Evolutionary conservation across 2,113 vertebrate species (phyloP).

Genomic region (Desmodus rotundus): DNA sequence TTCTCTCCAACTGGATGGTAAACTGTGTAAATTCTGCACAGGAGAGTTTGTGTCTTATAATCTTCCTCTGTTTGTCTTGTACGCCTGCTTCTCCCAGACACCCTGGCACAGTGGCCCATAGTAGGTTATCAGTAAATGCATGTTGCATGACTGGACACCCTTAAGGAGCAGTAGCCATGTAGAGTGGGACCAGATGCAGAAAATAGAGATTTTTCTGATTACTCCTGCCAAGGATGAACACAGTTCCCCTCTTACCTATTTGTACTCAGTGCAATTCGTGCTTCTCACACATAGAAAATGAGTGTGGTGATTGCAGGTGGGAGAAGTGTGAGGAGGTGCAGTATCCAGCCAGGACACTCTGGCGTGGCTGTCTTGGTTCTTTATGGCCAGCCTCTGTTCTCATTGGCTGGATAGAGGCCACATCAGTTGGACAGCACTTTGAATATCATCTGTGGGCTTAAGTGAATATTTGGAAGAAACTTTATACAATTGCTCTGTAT

Average conservation of each 20-base stretch:
- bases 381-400: not conserved
- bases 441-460: not conserved
- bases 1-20: not conserved
- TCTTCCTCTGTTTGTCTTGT: not conserved
- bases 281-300: not conserved
- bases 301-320: not conserved
- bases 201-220: not conserved
- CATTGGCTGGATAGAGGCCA: not conserved
- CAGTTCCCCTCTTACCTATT: not conserved
- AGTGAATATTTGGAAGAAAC: not conserved
- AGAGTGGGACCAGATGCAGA: not conserved
- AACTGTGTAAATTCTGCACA: not conserved
- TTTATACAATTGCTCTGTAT: not conserved
- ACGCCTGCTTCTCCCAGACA: not conserved
- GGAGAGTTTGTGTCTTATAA: not conserved
- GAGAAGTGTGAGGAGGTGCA: not conserved
- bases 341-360: not conserved
- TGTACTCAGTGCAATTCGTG: not conserved
- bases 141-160: not conserved
- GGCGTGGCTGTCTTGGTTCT: not conserved
- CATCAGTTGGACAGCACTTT: not conserved
- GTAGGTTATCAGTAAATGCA: not conserved
- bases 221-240: not conserved
- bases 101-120: not conserved
- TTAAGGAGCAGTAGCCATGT: not conserved